phyloP scores from a whole-genome alignment of 2,888 invertebrate species.

The Trichopoda pennipes region DNA sequence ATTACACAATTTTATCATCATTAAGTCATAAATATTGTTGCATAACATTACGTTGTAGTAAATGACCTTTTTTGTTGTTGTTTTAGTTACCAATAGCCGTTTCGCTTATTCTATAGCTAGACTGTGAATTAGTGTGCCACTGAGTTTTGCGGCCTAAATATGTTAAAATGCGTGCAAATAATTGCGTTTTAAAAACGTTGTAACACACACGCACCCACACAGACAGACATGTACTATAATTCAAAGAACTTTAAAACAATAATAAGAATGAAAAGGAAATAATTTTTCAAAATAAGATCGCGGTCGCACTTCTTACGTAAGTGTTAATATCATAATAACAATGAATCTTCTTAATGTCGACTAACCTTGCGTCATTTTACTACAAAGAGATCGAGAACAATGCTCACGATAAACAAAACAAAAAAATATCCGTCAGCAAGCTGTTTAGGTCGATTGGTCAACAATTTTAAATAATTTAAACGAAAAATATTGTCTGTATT shows the following conservation, averaged over 20 bases:
- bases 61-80: slow-evolving; percentile 5
- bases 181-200: slow-evolving; percentile 56
- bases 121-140: not conserved
- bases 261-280: slow-evolving; percentile 24
- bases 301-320: slow-evolving; percentile 68
- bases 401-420: not conserved
- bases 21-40: slow-evolving; percentile 59
- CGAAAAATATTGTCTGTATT: not conserved
- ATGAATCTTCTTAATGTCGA: slow-evolving; percentile 27
- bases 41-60: slow-evolving; percentile 61
- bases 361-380: slow-evolving; percentile 54
- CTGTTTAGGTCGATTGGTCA: not conserved
- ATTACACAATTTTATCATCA: not conserved
- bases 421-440: slow-evolving; percentile 5
- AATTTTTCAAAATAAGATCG: slow-evolving; percentile 30
- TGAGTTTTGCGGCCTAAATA: slow-evolving; percentile 60
- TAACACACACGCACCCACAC: slow-evolving; percentile 27
- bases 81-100: not conserved
- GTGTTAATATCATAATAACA: slow-evolving; percentile 35
- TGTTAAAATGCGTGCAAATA: slow-evolving; percentile 56
- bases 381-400: slow-evolving; percentile 37
- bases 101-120: not conserved
- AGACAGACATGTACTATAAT: slow-evolving; percentile 56
- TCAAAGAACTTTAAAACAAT: slow-evolving; percentile 48
- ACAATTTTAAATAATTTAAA: not conserved